Conservation (phyloP, 2,113 vertebrate species). For the Macroglossus sobrinus region DNA sequence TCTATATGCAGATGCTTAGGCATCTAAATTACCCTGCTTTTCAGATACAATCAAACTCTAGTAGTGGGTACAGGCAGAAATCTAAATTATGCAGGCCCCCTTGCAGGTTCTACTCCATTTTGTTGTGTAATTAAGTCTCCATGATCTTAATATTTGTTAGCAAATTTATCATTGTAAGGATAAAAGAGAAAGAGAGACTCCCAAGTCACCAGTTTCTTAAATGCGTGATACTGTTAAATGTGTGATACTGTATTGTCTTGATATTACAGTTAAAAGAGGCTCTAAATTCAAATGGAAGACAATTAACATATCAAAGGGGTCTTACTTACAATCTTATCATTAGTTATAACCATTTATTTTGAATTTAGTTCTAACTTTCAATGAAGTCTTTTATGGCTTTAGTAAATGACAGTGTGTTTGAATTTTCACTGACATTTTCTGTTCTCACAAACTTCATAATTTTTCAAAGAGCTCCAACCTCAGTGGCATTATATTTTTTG, state of each 20-base stretch:
- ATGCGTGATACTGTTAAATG: background rate
- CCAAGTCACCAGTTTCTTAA: background rate
- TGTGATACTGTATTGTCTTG: background rate
- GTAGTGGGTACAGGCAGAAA: background rate
- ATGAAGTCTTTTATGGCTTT: background rate
- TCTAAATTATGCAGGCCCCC: background rate
- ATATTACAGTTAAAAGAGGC: background rate
- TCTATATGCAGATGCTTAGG: background rate
- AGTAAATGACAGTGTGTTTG: constrained; percentile 1
- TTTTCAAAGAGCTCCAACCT: background rate
- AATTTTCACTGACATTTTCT: constrained; percentile 43
- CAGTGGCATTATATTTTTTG: background rate
- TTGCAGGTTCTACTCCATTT: background rate
- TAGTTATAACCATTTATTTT: constrained; percentile 9
- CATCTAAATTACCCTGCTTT: background rate
- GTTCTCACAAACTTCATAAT: background rate
- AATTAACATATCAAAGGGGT: background rate
- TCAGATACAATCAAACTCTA: background rate
- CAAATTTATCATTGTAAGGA: background rate
- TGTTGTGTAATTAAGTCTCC: background rate
- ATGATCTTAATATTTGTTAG: background rate
- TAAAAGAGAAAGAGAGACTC: background rate
- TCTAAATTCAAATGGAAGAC: background rate
- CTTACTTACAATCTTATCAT: background rate
- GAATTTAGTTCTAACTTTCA: constrained; percentile 46